phyloP scores from a whole-genome alignment of 2,113 vertebrate genomes.

The Oreochromis aureus region DNA sequence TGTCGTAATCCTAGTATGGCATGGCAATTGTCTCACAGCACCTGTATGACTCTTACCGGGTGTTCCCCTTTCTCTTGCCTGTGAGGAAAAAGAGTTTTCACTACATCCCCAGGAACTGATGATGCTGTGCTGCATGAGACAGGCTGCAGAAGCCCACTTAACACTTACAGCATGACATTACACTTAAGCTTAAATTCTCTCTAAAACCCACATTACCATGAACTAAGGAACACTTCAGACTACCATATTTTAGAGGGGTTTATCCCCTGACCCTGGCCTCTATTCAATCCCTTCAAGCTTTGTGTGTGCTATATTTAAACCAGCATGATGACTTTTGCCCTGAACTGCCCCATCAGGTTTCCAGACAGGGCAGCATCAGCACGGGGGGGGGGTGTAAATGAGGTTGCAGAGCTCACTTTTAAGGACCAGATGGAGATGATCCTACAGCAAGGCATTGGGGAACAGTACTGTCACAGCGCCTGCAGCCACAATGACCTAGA shows the following conservation, averaged over 20 bases:
- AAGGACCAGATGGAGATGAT: conserved; percentile 67
- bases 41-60: conserved; percentile 86
- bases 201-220: neutral
- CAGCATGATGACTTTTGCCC: neutral
- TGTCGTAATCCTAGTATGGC: too few relatives aligned
- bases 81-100: conserved; percentile 80
- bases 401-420: conserved; percentile 50
- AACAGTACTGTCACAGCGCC: conserved; percentile 80
- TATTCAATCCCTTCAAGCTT: neutral
- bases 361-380: conserved; percentile 26
- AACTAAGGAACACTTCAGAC: neutral
- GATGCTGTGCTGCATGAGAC: conserved; percentile 73
- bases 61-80: conserved; percentile 82
- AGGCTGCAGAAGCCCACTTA: neutral
- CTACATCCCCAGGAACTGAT: conserved; percentile 71
- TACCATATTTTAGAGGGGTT: neutral
- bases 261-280: neutral
- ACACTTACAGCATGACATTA: neutral
- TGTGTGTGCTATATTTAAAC: neutral
- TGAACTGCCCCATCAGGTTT: conserved; percentile 6
- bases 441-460: conserved; percentile 80
- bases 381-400: conserved; percentile 20
- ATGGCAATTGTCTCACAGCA: conserved; percentile 58
- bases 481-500: conserved; percentile 83
- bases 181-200: neutral